Conservation (phyloP, 2,888 invertebrate genomes). For the Drosophila cognata region DNA sequence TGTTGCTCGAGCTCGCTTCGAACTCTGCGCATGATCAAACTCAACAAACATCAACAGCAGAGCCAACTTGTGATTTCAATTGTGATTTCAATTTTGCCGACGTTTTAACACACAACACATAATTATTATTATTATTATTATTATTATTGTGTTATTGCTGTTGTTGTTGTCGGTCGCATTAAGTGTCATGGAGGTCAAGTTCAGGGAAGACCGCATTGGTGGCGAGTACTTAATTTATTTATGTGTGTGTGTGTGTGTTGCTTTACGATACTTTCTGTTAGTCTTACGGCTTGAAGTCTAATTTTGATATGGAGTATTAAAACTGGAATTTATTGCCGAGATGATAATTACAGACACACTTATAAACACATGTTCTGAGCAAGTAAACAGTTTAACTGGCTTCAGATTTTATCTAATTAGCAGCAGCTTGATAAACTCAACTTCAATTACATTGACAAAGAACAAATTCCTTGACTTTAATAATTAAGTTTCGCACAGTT, state of each 20-base stretch:
- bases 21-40: constrained; percentile 34
- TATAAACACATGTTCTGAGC: not conserved
- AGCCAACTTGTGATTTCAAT: not conserved
- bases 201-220: constrained; percentile 66
- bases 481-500: not conserved
- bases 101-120: constrained; percentile 25
- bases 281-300: constrained; percentile 3
- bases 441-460: not conserved
- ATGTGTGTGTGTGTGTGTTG: not conserved
- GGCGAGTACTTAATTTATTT: constrained; percentile 13
- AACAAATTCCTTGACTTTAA: not conserved
- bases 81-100: constrained; percentile 22
- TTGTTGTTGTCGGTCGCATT: constrained; percentile 19
- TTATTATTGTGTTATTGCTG: not conserved
- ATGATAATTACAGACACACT: constrained; percentile 22
- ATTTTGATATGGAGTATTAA: constrained; percentile 10
- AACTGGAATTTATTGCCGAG: not conserved
- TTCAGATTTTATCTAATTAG: not conserved
- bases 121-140: not conserved
- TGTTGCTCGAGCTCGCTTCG: constrained; percentile 10
- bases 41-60: not conserved
- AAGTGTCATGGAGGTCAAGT: constrained; percentile 70
- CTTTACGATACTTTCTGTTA: not conserved
- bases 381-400: not conserved
- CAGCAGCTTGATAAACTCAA: not conserved